Percentiles rank a stretch among this genome's conserved stretches.
These are phyloP conservation scores for Anarrhichthys ocellatus DNA, from an alignment of 2,113 vertebrate genomes.

Conservation along the genomic window DNA sequence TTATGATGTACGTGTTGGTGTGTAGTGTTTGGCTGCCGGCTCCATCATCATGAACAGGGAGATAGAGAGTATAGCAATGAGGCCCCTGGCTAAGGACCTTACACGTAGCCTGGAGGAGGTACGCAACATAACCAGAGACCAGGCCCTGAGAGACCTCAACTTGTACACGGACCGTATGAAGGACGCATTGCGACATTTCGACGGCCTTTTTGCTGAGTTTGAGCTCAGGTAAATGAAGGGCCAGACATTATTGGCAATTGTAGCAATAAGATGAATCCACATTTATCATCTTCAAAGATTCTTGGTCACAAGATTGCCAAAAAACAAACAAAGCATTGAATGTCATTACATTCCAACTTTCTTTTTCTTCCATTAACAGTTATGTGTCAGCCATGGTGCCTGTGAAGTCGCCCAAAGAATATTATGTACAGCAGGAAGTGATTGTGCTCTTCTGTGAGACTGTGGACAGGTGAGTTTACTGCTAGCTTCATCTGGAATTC, in stretches of 20 bases:
- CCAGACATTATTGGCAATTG: background rate
- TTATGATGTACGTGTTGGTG: conserved; percentile 25
- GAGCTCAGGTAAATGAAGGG: conserved; percentile 90
- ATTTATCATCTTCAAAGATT: conserved; percentile 29
- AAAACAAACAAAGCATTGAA: conserved; percentile 1
- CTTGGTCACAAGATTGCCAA: conserved; percentile 14
- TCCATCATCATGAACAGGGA: conserved; percentile 99
- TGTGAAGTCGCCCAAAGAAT: conserved; percentile 97
- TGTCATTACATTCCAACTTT: background rate
- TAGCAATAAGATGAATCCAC: conserved; percentile 14
- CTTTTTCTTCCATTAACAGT: conserved; percentile 75
- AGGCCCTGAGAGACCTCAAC: conserved; percentile 94
- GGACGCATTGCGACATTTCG: conserved; percentile 93
- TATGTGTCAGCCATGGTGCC: conserved; percentile 99
- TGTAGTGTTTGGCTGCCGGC: conserved; percentile 95
- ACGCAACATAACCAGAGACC: conserved; percentile 93
- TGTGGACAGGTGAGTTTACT: conserved; percentile 90
- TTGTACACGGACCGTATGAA: conserved; percentile 94
- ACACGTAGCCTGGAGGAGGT: conserved; percentile 95
- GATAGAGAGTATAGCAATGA: conserved; percentile 99
- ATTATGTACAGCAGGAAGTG: conserved; percentile 98
- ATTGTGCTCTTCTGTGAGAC: conserved; percentile 99
- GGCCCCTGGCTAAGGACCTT: conserved; percentile 94
- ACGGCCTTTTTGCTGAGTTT: conserved; percentile 96
- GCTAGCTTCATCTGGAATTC: background rate